Conservation (phyloP, 2,888 invertebrate genomes). For the Malthinus flaveolus region DNA sequence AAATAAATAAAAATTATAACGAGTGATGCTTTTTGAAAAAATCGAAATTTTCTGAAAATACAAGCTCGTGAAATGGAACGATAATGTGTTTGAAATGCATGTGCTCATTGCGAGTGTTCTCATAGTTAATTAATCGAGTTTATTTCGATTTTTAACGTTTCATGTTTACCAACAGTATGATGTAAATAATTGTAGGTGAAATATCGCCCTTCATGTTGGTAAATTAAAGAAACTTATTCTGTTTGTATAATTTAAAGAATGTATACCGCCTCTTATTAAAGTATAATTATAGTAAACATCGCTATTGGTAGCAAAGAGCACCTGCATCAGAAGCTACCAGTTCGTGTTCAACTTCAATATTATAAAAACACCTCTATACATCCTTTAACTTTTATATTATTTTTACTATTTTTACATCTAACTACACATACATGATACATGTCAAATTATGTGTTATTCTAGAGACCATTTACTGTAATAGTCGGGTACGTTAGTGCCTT, state of each 20-base stretch:
- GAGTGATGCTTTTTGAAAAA: too few species aligned
- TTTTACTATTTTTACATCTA: slow-evolving; percentile 23
- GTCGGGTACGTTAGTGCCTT: slow-evolving; percentile 22
- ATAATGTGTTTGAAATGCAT: too few species aligned
- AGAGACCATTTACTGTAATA: slow-evolving; percentile 28
- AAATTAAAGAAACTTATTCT: slow-evolving; percentile 22
- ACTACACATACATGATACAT: slow-evolving; percentile 22
- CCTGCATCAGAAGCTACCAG: slow-evolving; percentile 45
- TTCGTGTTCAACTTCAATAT: slow-evolving; percentile 40
- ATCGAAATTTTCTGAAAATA: too few species aligned
- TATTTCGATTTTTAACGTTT: too few species aligned
- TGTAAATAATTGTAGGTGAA: too few species aligned
- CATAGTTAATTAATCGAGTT: too few species aligned
- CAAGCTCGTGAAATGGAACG: too few species aligned
- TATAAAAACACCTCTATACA: slow-evolving; percentile 38
- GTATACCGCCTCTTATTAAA: slow-evolving; percentile 46
- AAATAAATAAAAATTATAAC: too few species aligned
- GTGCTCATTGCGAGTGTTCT: too few species aligned
- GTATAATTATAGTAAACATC: slow-evolving; percentile 49
- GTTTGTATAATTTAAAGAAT: slow-evolving; percentile 29
- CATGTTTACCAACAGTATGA: too few species aligned
- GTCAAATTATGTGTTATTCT: slow-evolving; percentile 27
- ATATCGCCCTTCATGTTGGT: too few species aligned
- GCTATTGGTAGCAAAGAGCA: slow-evolving; percentile 46
- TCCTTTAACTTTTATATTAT: slow-evolving; percentile 18